phyloP scores from a whole-genome alignment of 2,888 invertebrate genomes.

The Periphyllus acericola region DNA sequence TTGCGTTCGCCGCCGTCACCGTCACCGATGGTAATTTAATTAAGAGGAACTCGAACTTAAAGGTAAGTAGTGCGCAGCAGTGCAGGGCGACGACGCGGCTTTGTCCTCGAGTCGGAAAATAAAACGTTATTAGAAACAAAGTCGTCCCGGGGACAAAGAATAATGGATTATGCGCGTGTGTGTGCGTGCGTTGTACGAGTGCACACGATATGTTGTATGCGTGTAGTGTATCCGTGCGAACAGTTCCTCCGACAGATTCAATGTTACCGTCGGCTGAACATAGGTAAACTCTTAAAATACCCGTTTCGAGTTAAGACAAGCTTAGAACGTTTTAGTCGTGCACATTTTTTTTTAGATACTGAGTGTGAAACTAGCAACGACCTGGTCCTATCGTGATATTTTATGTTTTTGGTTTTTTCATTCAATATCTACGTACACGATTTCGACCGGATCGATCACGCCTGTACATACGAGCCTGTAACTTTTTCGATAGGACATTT shows the following conservation, averaged over 20 bases:
- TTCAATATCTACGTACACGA: no score
- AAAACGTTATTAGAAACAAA: not conserved
- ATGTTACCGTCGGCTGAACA: not conserved
- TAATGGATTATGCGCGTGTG: no score
- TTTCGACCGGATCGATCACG: no score
- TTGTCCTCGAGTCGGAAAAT: not conserved
- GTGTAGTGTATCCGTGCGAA: not conserved
- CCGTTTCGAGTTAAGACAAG: not conserved
- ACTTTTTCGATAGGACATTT: no score
- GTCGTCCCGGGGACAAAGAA: not conserved
- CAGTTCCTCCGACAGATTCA: not conserved
- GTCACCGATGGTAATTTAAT: not conserved
- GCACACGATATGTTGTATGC: not conserved
- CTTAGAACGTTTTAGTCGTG: no score
- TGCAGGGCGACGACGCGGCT: not conserved
- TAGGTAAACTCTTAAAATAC: not conserved
- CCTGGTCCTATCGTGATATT: no score
- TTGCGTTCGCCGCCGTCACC: not conserved
- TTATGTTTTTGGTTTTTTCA: no score
- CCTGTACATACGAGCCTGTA: no score
- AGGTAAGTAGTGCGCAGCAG: not conserved
- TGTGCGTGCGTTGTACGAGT: no score
- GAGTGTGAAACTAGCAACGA: no score
- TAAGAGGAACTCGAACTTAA: not conserved
- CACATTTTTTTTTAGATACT: no score